Percentiles rank a stretch among this genome's conserved stretches.
Evolutionary conservation across 2,888 invertebrate genomes (phyloP).

Genomic region (Microplitis deprimator): DNA sequence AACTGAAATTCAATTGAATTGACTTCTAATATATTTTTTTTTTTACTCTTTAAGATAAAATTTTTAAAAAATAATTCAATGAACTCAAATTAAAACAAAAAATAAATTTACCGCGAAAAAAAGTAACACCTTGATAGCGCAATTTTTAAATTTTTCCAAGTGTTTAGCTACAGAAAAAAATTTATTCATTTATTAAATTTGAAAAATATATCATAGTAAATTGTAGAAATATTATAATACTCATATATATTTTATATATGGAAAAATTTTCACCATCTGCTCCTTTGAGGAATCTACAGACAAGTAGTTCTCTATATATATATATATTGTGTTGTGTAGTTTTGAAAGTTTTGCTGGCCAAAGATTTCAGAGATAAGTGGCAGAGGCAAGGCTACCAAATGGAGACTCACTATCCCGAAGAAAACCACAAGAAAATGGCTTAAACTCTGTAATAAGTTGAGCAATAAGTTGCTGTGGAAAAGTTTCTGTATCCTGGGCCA

Average conservation of each 20-base stretch:
- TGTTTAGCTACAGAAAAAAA: no score
- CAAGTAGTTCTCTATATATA: constrained; percentile 24
- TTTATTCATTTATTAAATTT: no score
- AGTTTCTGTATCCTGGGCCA: constrained; percentile 53
- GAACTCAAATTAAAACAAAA: no score
- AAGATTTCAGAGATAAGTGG: constrained; percentile 63
- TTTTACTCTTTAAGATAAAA: no score
- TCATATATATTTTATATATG: not conserved
- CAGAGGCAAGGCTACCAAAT: constrained; percentile 36
- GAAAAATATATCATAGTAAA: no score
- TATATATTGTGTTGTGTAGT: constrained; percentile 25
- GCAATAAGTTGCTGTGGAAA: constrained; percentile 59
- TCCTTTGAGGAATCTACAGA: not conserved
- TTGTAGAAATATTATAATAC: not conserved
- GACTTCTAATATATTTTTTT: not conserved
- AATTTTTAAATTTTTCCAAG: no score
- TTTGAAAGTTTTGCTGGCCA: constrained; percentile 59
- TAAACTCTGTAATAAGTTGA: constrained; percentile 65
- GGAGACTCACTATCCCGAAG: constrained; percentile 12
- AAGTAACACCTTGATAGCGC: no score
- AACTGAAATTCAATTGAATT: not conserved
- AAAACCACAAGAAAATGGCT: constrained; percentile 44
- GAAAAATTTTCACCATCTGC: not conserved
- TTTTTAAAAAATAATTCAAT: no score
- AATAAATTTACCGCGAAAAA: no score